These are phyloP conservation scores for Copidosoma aretas DNA, from an alignment of 2,888 invertebrate genomes.

Conservation along the genomic window DNA sequence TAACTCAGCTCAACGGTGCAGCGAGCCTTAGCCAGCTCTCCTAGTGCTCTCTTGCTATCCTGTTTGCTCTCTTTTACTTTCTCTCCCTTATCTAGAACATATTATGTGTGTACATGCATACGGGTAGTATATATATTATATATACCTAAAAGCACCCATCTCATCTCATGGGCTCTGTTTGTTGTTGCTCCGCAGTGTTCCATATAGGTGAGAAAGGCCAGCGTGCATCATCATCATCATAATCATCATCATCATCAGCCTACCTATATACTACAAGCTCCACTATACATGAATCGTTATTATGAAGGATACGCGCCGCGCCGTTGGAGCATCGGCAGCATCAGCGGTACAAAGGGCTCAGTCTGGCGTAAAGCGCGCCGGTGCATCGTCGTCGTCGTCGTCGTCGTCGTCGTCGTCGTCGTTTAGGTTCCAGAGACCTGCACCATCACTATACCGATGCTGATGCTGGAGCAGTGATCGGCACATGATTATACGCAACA, in stretches of 20 bases:
- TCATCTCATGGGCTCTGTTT: not conserved
- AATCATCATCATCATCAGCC: too few species aligned
- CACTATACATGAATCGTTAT: constrained; percentile 54
- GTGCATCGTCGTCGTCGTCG: constrained; percentile 52
- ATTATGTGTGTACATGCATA: too few species aligned
- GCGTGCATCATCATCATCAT: constrained; percentile 18
- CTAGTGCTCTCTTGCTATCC: constrained; percentile 15
- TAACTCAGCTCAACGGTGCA: constrained; percentile 2
- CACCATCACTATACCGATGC: not conserved
- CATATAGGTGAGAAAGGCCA: constrained; percentile 13
- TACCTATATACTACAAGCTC: constrained; percentile 25
- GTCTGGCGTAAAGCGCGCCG: constrained; percentile 54
- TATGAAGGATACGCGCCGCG: constrained; percentile 53
- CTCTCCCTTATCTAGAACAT: too few species aligned
- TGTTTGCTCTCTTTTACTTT: constrained; percentile 28
- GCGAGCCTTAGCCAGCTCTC: constrained; percentile 25
- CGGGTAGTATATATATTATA: too few species aligned
- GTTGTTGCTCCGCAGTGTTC: constrained; percentile 27
- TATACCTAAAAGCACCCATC: not conserved
- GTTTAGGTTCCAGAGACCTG: not conserved
- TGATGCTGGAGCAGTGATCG: constrained; percentile 44
- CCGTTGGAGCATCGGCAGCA: not conserved
- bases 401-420: constrained; percentile 50
- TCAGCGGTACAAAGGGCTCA: constrained; percentile 55
- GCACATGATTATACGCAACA: constrained; percentile 40